These are phyloP conservation scores for Cichlasoma orientale DNA, from an alignment of 2,797 vertebrate genomes.

Conservation along the genomic window DNA sequence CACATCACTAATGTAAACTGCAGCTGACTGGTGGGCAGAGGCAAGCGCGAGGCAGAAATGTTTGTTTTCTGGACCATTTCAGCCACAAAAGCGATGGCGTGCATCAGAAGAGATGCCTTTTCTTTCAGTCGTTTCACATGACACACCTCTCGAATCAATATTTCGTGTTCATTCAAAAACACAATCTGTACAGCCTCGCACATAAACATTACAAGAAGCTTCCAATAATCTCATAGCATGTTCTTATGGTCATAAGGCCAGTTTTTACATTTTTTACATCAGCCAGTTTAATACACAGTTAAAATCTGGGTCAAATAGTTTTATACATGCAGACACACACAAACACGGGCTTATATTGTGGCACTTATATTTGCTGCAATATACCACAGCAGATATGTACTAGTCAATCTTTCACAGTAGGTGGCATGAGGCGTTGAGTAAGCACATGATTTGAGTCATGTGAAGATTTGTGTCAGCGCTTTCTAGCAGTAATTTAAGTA, in stretches of 20 bases:
- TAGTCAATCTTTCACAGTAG: constrained; percentile 28
- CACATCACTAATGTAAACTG: background rate
- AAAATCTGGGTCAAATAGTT: constrained; percentile 67
- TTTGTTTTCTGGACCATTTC: background rate
- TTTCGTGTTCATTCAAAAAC: constrained; percentile 27
- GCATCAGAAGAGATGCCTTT: background rate
- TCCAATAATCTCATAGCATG: constrained; percentile 59
- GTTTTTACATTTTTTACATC: constrained; percentile 57
- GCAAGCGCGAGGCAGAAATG: background rate
- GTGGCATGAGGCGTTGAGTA: constrained; percentile 21
- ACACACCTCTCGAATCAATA: background rate
- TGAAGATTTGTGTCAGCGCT: constrained; percentile 52
- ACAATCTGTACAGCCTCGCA: constrained; percentile 12
- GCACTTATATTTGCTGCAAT: background rate
- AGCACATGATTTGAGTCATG: constrained; percentile 52
- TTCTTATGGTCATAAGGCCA: constrained; percentile 46
- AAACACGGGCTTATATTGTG: background rate
- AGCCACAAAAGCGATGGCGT: background rate
- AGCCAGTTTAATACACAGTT: constrained; percentile 26
- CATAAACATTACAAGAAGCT: constrained; percentile 31
- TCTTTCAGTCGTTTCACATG: background rate
- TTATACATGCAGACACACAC: constrained; percentile 22
- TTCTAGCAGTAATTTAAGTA: constrained; percentile 34
- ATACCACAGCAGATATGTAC: background rate
- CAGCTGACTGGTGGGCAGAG: background rate